These are phyloP conservation scores for Clavelina lepadiformis DNA, from an alignment of 23 tunicate species.

Conservation along the genomic window DNA sequence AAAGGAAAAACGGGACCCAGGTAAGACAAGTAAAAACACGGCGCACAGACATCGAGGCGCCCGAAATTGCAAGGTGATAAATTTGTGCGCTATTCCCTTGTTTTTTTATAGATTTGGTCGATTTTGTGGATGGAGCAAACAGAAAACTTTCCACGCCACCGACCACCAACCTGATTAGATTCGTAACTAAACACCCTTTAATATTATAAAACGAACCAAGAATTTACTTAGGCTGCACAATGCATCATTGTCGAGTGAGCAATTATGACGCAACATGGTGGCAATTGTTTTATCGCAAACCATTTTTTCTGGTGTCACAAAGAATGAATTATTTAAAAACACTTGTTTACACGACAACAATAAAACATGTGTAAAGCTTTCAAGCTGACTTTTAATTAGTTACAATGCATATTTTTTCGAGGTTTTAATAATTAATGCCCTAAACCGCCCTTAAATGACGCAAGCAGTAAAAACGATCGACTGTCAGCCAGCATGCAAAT, in stretches of 20 bases:
- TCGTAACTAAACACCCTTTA: constrained; percentile 7
- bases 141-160: constrained; percentile 14
- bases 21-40: too few relatives aligned
- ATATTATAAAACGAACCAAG: constrained; percentile 18
- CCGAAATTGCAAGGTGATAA: constrained; percentile 38
- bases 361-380: background rate
- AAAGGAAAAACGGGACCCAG: too few relatives aligned
- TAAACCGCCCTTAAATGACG: too few relatives aligned
- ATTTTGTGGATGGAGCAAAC: constrained; percentile 33
- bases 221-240: constrained; percentile 8
- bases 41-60: constrained; percentile 34
- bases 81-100: background rate
- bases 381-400: too few relatives aligned
- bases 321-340: too few relatives aligned
- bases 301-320: too few relatives aligned
- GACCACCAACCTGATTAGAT: constrained; percentile 25
- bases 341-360: background rate
- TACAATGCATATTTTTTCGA: too few relatives aligned
- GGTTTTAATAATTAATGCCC: too few relatives aligned
- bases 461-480: too few relatives aligned
- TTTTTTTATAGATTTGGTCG: constrained; percentile 38
- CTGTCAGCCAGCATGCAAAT: too few relatives aligned
- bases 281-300: too few relatives aligned
- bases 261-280: background rate
- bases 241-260: constrained; percentile 12